These are phyloP conservation scores for Carposina sasakii DNA, from an alignment of 1,140 invertebrate genomes.

Conservation along the genomic window DNA sequence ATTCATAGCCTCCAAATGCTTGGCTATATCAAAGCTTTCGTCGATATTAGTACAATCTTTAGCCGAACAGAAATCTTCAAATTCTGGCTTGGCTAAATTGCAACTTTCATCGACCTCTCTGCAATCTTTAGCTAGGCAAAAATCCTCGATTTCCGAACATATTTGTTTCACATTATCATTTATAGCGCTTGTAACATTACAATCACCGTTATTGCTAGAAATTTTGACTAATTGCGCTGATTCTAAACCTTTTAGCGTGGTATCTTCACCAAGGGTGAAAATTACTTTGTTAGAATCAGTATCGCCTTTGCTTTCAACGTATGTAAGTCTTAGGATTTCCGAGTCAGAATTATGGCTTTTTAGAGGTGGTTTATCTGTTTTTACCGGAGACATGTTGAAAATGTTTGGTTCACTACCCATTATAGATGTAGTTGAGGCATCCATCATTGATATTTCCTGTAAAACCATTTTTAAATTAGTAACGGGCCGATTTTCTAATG, in stretches of 20 bases:
- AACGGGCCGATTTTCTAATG: no score
- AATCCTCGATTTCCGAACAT: slow-evolving; percentile 42
- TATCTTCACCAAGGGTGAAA: slow-evolving; percentile 48
- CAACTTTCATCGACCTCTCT: slow-evolving; percentile 24
- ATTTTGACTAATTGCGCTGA: slow-evolving; percentile 41
- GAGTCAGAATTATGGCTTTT: slow-evolving; percentile 65
- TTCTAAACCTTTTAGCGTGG: slow-evolving; percentile 14
- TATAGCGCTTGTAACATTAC: slow-evolving; percentile 27
- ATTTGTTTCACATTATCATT: slow-evolving; percentile 50
- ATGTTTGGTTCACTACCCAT: slow-evolving; percentile 69
- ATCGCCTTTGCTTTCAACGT: slow-evolving; percentile 10
- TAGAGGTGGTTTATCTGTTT: slow-evolving; percentile 20
- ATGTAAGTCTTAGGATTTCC: slow-evolving; percentile 43
- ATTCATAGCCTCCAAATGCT: slow-evolving; percentile 30
- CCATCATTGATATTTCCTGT: slow-evolving; percentile 43
- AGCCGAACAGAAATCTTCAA: slow-evolving; percentile 41
- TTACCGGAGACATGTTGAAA: slow-evolving; percentile 35
- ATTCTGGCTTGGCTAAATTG: slow-evolving; percentile 30
- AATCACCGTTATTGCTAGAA: slow-evolving; percentile 56
- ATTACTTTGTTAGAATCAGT: slow-evolving; percentile 31
- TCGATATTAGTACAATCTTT: slow-evolving; percentile 18
- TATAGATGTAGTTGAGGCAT: slow-evolving; percentile 60
- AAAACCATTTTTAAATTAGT: slow-evolving; percentile 13
- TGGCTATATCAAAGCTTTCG: slow-evolving; percentile 29
- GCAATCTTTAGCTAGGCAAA: slow-evolving; percentile 9